Evolutionary conservation across 2,888 invertebrate genomes (phyloP), one percentile per base, ranked within the genome.

Genomic region (Labia minor): DNA sequence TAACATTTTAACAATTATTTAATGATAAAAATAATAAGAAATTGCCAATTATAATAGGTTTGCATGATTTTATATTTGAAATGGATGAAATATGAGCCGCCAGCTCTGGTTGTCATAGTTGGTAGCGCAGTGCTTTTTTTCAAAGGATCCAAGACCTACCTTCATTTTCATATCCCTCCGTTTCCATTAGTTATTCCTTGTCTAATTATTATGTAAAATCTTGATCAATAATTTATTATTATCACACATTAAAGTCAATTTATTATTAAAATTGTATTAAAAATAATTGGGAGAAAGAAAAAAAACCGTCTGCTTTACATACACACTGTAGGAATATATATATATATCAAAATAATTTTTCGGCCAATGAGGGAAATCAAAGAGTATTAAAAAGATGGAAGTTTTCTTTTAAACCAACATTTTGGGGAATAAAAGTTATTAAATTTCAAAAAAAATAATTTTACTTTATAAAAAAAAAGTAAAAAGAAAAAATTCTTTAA

Each of bases 91-190:
- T 26, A 3, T 26, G 26, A 8, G 26, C 26, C 8, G 26, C n/a
- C n/a, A n/a, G 26, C 26, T 26, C 26, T 16, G 14, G 49, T 49
- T 49, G 49, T 49, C 49, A 49, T 49, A 49, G 49, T 49, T 49
- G 49, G 49, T 49, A 49, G n/a, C 49, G 16, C 49, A 49, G 49
- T 8, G 49, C 49, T n/a, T 49, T 49, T 49, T 49, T 26, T 49
- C n/a, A n/a, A 49, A 49, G 49, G n/a, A 49, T 49, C 49, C 49
- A 49, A 49, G 49, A 49, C 49, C 49, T 49, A 49, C 49, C 49
- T 49, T 49, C 49, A 49, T 49, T 49, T 49, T 49, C 49, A 14
- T 49, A 49, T 49, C 49, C 49, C 49, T 49, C 49, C 49, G 49
- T 49, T 49, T 49, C 49, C 49, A 49, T 49, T 49, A 49, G 49